phyloP scores from a whole-genome alignment of 2,797 vertebrate species.

The Onychomys leucogaster region DNA sequence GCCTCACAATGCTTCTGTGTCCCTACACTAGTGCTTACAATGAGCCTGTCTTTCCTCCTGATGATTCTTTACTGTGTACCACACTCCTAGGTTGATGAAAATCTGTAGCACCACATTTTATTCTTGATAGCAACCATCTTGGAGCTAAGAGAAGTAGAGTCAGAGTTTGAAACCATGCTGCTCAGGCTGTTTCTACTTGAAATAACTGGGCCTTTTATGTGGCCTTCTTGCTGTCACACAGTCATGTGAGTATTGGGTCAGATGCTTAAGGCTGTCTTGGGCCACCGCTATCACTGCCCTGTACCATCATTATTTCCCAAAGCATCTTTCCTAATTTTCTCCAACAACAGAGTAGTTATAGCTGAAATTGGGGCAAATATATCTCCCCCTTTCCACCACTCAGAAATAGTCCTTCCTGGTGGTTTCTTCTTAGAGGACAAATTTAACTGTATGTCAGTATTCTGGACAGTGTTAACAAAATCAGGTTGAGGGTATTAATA shows the following conservation, averaged over 20 bases:
- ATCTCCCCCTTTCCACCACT: not conserved
- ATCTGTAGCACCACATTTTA: not conserved
- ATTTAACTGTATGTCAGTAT: not conserved
- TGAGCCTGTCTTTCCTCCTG: not conserved
- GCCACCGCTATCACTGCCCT: not conserved
- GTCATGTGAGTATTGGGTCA: not conserved
- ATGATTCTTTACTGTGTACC: not conserved
- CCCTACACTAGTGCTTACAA: not conserved
- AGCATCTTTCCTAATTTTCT: not conserved
- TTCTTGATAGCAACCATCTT: not conserved
- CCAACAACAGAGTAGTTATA: not conserved
- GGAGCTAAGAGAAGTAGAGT: not conserved
- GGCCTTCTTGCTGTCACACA: not conserved
- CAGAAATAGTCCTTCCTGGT: not conserved
- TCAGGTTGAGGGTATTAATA: not conserved
- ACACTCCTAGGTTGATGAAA: not conserved
- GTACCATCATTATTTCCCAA: not conserved
- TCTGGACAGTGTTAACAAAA: not conserved
- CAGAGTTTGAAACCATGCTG: not conserved
- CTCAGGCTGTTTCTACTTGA: not conserved
- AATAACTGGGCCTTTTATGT: not conserved
- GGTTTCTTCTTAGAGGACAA: conserved; percentile 40
- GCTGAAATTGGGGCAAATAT: not conserved
- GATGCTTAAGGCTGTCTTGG: not conserved
- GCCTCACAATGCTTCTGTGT: not conserved